These are phyloP conservation scores for Chymomyza amoena DNA, from an alignment of 2,888 invertebrate species.

Conservation along the genomic window DNA sequence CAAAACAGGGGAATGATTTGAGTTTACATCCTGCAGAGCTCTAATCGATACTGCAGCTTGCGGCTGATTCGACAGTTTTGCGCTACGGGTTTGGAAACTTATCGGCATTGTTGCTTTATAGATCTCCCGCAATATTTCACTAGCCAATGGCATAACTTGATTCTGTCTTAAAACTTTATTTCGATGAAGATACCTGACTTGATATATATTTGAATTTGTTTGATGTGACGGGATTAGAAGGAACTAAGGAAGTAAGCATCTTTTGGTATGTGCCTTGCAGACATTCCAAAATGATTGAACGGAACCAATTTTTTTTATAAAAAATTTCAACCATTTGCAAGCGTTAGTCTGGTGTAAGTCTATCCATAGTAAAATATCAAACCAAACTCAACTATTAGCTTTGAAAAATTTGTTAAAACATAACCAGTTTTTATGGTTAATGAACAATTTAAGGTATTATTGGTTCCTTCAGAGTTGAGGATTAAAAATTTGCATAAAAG, in stretches of 20 bases:
- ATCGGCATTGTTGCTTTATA: neutral
- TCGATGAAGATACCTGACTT: neutral
- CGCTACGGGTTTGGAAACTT: neutral
- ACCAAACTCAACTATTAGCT: too few relatives aligned
- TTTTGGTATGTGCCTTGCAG: slow-evolving; percentile 80
- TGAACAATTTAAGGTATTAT: too few relatives aligned
- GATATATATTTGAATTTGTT: neutral
- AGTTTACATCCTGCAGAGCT: neutral
- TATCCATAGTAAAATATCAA: too few relatives aligned
- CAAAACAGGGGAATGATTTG: slow-evolving; percentile 10
- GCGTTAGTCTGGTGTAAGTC: too few relatives aligned
- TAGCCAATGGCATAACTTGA: neutral
- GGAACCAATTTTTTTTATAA: too few relatives aligned
- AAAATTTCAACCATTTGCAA: too few relatives aligned
- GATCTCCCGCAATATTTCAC: neutral
- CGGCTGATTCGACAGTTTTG: neutral
- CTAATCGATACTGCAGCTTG: neutral
- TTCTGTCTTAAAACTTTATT: neutral
- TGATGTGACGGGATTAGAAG: slow-evolving; percentile 10
- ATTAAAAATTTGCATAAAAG: too few relatives aligned
- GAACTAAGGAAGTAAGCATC: slow-evolving; percentile 81
- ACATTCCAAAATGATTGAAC: slow-evolving; percentile 30
- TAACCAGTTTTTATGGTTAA: too few relatives aligned
- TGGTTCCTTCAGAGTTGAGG: too few relatives aligned
- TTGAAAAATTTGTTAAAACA: too few relatives aligned